Base-by-base conservation (phyloP, 1,140 invertebrate genomes). In the Macrosteles quadrilineatus region DNA sequence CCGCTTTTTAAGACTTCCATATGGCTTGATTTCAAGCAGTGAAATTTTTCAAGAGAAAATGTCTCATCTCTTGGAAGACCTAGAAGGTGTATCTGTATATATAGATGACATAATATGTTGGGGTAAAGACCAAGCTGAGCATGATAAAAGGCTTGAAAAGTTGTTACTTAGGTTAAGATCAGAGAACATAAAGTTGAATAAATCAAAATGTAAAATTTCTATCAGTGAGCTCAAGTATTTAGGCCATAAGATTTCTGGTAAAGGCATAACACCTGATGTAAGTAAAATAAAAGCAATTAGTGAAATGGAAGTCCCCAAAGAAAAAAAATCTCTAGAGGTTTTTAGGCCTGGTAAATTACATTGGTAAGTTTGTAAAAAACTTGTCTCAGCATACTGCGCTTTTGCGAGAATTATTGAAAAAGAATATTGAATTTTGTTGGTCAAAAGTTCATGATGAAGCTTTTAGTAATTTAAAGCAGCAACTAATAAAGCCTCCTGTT, bases 11-110 rank as follows among this genome's bases (percentile, higher is more conserved):
- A 70, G 73, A 43, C 21, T 73, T 3, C 80, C 80, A n/a, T 83
- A 75, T 78, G 80, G 81, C 0, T 67, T 83, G 11, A 77, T 72
- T 53, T 73, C 70, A 31, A 78, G 80, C 11, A 75, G 77, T 21
- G 81, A 83, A 75, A 74, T 80, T 19, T 83, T 82, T 74, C 77
- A 80, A 31, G 45, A 70, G 63, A 67, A 47, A 29, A 77, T 79
- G 63, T 68, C 68, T 50, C 65, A 80, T 68, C 74, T 80, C 9
- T 79, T 81, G 70, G 69, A 70, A 12, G 72, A 72, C 36, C 76
- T 80, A 17, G 25, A 75, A 66, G 77, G 77, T 47, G 73, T 78
- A 55, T 40, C 72, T 45, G 50, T 76, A 21, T 73, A 74, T 9
- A 73, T 76, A 11, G 77, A 81, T 71, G 77, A 80, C 68, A 75